Percentiles rank a stretch among this genome's conserved stretches.
phyloP scores from a whole-genome alignment of 1,140 invertebrate species.

The Rhagoletis zephyria region DNA sequence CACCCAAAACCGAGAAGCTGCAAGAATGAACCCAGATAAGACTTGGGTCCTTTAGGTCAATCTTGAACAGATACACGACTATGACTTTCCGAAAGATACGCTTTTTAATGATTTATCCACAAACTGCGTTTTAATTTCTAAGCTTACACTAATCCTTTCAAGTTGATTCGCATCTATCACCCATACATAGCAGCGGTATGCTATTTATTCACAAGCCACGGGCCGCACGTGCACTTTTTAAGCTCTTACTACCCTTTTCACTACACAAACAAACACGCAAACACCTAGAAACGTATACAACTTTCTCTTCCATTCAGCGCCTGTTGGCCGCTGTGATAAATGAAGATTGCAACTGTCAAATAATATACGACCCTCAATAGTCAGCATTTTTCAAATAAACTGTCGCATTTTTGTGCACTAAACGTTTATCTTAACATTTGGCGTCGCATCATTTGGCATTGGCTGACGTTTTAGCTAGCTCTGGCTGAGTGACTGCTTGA shows the following conservation, averaged over 20 bases:
- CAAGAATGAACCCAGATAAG: no score
- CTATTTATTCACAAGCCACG: background rate
- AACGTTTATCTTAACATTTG: conserved; percentile 50
- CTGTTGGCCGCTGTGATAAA: conserved; percentile 24
- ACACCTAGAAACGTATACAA: background rate
- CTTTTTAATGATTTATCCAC: background rate
- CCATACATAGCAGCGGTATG: background rate
- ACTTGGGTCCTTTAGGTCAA: no score
- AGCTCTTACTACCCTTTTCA: background rate
- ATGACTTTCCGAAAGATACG: no score
- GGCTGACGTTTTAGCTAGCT: background rate
- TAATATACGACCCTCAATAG: conserved; percentile 51
- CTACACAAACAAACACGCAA: background rate
- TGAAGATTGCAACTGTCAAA: conserved; percentile 51
- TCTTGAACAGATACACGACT: no score
- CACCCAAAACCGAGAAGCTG: no score
- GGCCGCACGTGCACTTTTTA: background rate
- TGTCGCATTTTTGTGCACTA: conserved; percentile 50
- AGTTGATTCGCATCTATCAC: background rate
- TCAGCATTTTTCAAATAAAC: conserved; percentile 44
- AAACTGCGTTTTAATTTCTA: background rate
- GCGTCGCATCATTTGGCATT: conserved; percentile 27
- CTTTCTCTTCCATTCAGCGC: background rate
- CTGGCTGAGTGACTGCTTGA: background rate
- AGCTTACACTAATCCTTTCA: background rate